These are phyloP conservation scores for Rhea americana DNA, from an alignment of 2,113 vertebrate genomes.

Conservation along the genomic window DNA sequence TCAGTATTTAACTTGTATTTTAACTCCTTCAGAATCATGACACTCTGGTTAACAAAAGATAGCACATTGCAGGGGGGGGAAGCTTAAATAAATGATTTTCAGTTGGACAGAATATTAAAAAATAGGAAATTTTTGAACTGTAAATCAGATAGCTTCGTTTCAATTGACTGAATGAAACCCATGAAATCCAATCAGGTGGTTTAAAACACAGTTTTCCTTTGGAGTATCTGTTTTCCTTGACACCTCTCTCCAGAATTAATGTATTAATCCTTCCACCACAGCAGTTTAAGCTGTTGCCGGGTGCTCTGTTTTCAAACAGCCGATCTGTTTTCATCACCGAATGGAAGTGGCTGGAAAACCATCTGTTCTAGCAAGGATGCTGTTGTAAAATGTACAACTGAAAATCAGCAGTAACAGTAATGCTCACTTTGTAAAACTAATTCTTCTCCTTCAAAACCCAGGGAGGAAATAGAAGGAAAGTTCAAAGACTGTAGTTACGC, in stretches of 20 bases:
- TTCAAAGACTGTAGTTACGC: background rate
- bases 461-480: background rate
- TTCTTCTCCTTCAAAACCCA: background rate
- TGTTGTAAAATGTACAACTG: background rate
- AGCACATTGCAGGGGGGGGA: background rate
- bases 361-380: background rate
- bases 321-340: background rate
- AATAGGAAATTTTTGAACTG: background rate
- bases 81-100: background rate
- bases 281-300: background rate
- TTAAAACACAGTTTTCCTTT: background rate
- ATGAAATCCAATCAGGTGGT: background rate
- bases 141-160: background rate
- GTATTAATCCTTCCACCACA: background rate
- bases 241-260: background rate
- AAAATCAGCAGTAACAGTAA: background rate
- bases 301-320: background rate
- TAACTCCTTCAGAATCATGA: background rate
- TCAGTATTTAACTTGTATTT: background rate
- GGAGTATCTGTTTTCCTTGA: background rate
- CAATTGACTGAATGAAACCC: background rate
- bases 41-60: background rate
- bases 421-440: background rate
- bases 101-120: background rate
- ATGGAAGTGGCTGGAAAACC: background rate